Evolutionary conservation across 2,888 invertebrate species (phyloP).

Genomic region (Epinotia bilunana): DNA sequence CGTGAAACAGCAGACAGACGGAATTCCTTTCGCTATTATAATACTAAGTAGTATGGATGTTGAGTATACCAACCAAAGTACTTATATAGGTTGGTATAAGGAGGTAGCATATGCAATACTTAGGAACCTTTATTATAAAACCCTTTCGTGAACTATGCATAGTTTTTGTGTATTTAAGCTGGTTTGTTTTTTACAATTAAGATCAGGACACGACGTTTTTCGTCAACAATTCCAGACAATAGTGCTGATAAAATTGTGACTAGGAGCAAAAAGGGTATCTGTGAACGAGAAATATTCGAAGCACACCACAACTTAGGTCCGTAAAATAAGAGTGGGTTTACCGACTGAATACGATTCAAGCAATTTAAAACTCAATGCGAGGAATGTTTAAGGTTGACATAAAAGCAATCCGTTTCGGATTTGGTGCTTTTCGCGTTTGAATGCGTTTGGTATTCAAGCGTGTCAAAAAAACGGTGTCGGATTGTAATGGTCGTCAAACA

Average conservation of each 20-base stretch:
- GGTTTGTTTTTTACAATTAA: constrained; percentile 2
- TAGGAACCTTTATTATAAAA: too few species aligned
- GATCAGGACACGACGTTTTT: constrained; percentile 8
- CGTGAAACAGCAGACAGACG: too few species aligned
- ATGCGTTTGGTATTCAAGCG: constrained; percentile 50
- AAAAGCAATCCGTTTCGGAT: not conserved
- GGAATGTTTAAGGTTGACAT: not conserved
- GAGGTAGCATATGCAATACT: too few species aligned
- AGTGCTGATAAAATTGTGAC: constrained; percentile 2
- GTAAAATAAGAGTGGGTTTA: not conserved
- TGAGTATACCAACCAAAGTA: too few species aligned
- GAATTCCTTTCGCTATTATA: too few species aligned
- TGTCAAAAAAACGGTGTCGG: constrained; percentile 10
- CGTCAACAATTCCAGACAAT: constrained; percentile 7
- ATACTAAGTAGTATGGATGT: too few species aligned
- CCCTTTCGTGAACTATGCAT: not conserved
- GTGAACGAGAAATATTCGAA: constrained; percentile 3
- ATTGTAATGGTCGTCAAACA: constrained; percentile 60
- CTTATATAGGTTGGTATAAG: too few species aligned
- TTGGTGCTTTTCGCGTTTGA: not conserved
- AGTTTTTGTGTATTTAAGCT: not conserved
- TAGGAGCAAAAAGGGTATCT: not conserved
- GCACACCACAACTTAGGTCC: not conserved
- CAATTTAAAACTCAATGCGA: constrained; percentile 2
- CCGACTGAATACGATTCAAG: not conserved